Conservation (phyloP, 2,797 vertebrate species). For the Tragelaphus oryx region DNA sequence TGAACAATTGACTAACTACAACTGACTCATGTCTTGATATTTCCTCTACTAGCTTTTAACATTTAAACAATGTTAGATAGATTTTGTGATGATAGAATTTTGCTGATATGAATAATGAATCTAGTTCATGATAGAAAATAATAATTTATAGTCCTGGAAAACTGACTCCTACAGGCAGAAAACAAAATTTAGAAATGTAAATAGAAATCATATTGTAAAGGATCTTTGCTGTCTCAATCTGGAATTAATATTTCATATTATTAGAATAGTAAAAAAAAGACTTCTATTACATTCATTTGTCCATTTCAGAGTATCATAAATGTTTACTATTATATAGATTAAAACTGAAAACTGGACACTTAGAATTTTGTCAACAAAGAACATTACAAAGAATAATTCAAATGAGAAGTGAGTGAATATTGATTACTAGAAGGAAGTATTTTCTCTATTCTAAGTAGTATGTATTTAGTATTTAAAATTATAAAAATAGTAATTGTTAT, state of each 20-base stretch:
- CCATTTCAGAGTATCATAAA: background rate
- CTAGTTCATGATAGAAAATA: constrained; percentile 1
- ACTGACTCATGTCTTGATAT: background rate
- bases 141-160: background rate
- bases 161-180: background rate
- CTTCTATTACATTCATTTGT: background rate
- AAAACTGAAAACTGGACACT: background rate
- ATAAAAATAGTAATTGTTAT: background rate
- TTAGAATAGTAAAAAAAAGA: background rate
- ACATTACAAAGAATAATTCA: background rate
- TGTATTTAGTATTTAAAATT: background rate
- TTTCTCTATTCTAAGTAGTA: background rate
- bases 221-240: background rate
- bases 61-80: background rate
- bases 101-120: constrained; percentile 1
- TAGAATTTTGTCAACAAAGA: background rate
- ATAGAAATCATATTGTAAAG: background rate
- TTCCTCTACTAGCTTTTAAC: background rate
- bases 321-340: background rate
- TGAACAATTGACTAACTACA: background rate
- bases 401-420: background rate
- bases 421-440: background rate
- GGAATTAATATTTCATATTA: background rate
- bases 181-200: background rate
- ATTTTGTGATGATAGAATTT: background rate